Evolutionary conservation across 2,888 invertebrate genomes (phyloP).

Genomic region (Hydroisotoma schaefferi): DNA sequence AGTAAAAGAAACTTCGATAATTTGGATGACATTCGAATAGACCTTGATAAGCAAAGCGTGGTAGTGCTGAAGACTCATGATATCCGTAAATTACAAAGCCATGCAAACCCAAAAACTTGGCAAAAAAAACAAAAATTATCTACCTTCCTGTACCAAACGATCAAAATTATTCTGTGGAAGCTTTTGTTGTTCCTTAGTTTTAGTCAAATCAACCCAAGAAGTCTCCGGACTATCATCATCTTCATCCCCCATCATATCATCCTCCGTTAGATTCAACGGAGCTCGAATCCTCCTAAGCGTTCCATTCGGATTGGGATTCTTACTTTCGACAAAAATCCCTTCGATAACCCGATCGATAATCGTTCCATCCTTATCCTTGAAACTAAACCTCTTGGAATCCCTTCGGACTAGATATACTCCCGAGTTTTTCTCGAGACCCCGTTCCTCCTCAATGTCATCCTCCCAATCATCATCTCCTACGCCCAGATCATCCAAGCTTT

Average conservation of each 20-base stretch:
- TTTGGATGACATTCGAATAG: too few relatives aligned
- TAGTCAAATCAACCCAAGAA: background rate
- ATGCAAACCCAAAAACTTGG: conserved; percentile 8
- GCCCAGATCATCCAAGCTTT: conserved; percentile 45
- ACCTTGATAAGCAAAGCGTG: too few relatives aligned
- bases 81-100: conserved; percentile 6
- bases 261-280: conserved; percentile 41
- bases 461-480: conserved; percentile 45
- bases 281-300: conserved; percentile 44
- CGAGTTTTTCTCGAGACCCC: conserved; percentile 15
- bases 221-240: conserved; percentile 23
- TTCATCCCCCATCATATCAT: conserved; percentile 30
- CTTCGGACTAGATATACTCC: conserved; percentile 41
- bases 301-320: conserved; percentile 44
- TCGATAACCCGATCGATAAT: conserved; percentile 47
- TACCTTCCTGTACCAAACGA: background rate
- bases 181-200: background rate
- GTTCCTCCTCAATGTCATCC: conserved; percentile 29
- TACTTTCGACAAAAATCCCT: conserved; percentile 49
- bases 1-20: too few relatives aligned
- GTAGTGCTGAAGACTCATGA: background rate
- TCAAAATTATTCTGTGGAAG: too few relatives aligned
- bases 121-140: background rate
- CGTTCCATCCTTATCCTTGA: conserved; percentile 38
- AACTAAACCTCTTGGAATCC: conserved; percentile 46